These are phyloP conservation scores for Lutraria lutraria DNA, from an alignment of 2,888 invertebrate genomes.

Conservation along the genomic window DNA sequence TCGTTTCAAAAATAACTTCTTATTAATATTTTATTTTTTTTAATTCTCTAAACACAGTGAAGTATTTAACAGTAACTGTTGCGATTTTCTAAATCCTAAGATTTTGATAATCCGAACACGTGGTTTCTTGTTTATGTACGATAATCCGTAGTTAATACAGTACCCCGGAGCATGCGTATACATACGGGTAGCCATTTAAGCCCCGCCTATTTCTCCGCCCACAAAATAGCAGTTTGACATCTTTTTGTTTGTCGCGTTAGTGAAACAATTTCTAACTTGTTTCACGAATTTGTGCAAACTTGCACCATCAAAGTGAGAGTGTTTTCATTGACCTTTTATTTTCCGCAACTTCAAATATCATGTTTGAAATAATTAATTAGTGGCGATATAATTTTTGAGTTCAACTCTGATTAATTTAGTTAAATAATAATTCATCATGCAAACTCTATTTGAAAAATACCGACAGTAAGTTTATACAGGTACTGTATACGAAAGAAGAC, in stretches of 20 bases:
- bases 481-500: not conserved
- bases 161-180: constrained; percentile 62
- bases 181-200: constrained; percentile 54
- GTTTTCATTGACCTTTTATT: constrained; percentile 21
- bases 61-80: constrained; percentile 60
- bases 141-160: constrained; percentile 65
- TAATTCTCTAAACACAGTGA: constrained; percentile 35
- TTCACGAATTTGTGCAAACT: constrained; percentile 25
- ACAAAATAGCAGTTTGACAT: constrained; percentile 41
- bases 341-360: not conserved
- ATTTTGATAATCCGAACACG: constrained; percentile 71
- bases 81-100: constrained; percentile 63
- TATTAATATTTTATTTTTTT: constrained; percentile 18
- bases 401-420: not conserved
- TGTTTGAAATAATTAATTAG: not conserved
- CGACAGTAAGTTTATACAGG: not conserved
- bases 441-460: not conserved
- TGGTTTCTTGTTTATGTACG: constrained; percentile 71
- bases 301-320: constrained; percentile 45
- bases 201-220: constrained; percentile 62
- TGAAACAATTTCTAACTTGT: constrained; percentile 38
- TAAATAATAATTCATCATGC: not conserved
- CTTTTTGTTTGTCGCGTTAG: constrained; percentile 36
- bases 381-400: not conserved
- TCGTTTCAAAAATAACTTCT: constrained; percentile 5